phyloP scores from a whole-genome alignment of 2,888 invertebrate genomes.

The Acronicta psi region DNA sequence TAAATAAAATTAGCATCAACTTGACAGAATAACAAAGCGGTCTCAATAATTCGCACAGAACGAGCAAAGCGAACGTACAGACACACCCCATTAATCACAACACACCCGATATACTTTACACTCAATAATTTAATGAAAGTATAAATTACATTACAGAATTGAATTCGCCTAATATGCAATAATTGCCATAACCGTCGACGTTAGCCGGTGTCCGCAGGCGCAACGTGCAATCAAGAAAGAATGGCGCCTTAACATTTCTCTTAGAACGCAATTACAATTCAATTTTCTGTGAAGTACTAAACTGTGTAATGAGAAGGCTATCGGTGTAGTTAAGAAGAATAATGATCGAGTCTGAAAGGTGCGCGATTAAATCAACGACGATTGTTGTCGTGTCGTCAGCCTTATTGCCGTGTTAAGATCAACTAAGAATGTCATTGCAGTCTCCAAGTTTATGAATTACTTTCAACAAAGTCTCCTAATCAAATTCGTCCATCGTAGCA shows the following conservation, averaged over 20 bases:
- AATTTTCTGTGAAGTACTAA: constrained; percentile 78
- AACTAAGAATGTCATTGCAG: constrained; percentile 46
- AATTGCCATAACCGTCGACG: constrained; percentile 69
- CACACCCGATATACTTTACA: constrained; percentile 65
- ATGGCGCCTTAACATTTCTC: constrained; percentile 77
- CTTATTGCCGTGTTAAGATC: constrained; percentile 55
- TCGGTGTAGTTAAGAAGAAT: constrained; percentile 56
- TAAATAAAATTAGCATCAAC: constrained; percentile 86
- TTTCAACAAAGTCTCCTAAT: constrained; percentile 47
- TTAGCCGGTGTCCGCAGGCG: constrained; percentile 61
- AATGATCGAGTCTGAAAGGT: constrained; percentile 60
- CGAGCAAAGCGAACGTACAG: constrained; percentile 73
- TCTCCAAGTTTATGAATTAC: constrained; percentile 46
- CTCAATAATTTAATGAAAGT: constrained; percentile 75
- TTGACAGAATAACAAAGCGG: constrained; percentile 84
- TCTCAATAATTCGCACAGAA: constrained; percentile 84
- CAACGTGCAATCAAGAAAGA: constrained; percentile 74
- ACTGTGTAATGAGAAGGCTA: constrained; percentile 66
- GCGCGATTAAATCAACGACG: constrained; percentile 68
- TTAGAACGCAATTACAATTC: constrained; percentile 81
- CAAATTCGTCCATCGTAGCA: constrained; percentile 56
- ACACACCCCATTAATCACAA: constrained; percentile 76
- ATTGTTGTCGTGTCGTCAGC: constrained; percentile 60
- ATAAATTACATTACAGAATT: constrained; percentile 69
- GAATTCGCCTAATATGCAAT: constrained; percentile 83